Evolutionary conservation across 2,113 vertebrate genomes (phyloP).

Genomic region (Odontophorus gujanensis): DNA sequence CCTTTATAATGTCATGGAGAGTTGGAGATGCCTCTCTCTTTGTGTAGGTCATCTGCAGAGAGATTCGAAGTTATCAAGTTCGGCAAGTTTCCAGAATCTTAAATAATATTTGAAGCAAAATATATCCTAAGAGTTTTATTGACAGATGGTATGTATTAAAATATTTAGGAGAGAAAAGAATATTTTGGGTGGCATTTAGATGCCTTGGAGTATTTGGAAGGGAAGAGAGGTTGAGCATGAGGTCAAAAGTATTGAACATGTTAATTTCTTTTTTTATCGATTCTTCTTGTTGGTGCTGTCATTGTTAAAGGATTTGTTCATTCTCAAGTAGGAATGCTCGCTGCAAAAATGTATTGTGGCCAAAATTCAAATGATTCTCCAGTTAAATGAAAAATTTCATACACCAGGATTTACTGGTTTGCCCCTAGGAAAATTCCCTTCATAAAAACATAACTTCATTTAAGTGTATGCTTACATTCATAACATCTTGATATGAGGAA

Average conservation of each 20-base stretch:
- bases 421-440: neutral
- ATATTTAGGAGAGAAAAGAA: neutral
- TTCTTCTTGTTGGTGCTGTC: neutral
- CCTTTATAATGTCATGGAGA: neutral
- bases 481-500: neutral
- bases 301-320: neutral
- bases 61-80: neutral
- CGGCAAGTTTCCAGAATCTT: neutral
- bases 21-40: neutral
- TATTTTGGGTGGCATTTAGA: neutral
- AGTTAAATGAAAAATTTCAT: neutral
- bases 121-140: neutral
- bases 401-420: neutral
- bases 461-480: neutral
- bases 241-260: neutral
- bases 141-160: neutral
- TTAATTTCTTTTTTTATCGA: neutral
- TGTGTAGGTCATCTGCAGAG: accelerated
- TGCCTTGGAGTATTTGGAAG: neutral
- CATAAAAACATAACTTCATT: neutral
- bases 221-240: neutral
- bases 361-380: neutral
- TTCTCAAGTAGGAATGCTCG: neutral
- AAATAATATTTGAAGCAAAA: neutral
- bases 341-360: neutral